phyloP scores from a whole-genome alignment of 2,888 invertebrate genomes.

The Zele albiditarsus region DNA sequence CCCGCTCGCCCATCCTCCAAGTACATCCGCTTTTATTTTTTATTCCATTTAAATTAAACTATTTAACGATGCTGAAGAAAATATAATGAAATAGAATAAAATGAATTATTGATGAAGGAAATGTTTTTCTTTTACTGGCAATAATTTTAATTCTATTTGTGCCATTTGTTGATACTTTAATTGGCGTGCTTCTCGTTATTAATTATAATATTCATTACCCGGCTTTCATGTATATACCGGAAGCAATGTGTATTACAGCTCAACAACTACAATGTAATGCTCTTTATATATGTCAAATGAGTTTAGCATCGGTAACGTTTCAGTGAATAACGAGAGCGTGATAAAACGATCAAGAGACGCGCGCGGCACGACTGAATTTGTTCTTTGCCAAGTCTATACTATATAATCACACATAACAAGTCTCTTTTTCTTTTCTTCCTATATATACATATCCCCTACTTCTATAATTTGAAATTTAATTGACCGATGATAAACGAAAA shows the following conservation, averaged over 20 bases:
- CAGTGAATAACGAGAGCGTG: slow-evolving; percentile 23
- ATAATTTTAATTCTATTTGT: background rate
- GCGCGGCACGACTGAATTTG: slow-evolving; percentile 65
- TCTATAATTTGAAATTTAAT: background rate
- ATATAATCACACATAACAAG: slow-evolving; percentile 52
- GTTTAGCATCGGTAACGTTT: slow-evolving; percentile 27
- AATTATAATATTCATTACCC: background rate
- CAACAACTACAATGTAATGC: background rate
- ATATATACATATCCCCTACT: slow-evolving; percentile 19
- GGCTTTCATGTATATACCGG: slow-evolving; percentile 7
- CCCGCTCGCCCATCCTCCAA: slow-evolving; percentile 34
- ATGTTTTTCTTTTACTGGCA: background rate
- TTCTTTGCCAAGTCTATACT: slow-evolving; percentile 46
- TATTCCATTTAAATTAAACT: slow-evolving; percentile 2
- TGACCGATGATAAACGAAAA: background rate
- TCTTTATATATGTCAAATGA: slow-evolving; percentile 28
- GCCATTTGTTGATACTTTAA: background rate
- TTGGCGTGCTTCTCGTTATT: background rate
- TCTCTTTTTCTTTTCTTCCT: slow-evolving; percentile 50
- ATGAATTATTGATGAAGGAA: background rate
- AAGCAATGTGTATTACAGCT: slow-evolving; percentile 23
- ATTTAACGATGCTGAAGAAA: background rate
- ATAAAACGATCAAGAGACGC: slow-evolving; percentile 31
- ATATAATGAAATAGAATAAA: background rate
- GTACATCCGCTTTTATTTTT: slow-evolving; percentile 11